Conservation (phyloP, 2,888 invertebrate genomes). For the Caenorhabditis sp. region DNA sequence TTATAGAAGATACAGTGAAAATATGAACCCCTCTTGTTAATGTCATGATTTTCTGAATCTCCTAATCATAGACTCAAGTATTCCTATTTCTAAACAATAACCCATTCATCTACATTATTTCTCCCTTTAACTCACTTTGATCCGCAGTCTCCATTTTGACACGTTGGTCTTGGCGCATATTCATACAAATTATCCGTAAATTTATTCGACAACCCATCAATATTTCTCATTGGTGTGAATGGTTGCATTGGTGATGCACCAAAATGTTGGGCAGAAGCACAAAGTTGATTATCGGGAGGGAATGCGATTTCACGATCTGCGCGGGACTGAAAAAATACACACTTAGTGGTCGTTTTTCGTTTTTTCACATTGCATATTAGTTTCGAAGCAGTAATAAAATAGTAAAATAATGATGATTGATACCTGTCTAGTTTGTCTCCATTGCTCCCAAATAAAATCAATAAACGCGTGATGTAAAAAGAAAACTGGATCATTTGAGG, state of each 20-base stretch:
- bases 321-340: constrained; percentile 16
- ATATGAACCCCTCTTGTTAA: too few relatives aligned
- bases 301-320: constrained; percentile 49
- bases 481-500: constrained; percentile 71
- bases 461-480: constrained; percentile 71
- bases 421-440: background rate
- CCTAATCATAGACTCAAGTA: too few relatives aligned
- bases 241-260: constrained; percentile 49
- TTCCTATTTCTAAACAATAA: too few relatives aligned
- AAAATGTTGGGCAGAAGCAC: constrained; percentile 60
- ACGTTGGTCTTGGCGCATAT: constrained; percentile 63
- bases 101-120: too few relatives aligned
- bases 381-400: background rate
- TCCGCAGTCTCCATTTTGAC: constrained; percentile 47
- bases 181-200: constrained; percentile 66
- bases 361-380: too few relatives aligned
- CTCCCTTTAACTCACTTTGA: constrained; percentile 30
- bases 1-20: too few relatives aligned
- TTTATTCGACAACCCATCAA: constrained; percentile 63
- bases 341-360: too few relatives aligned
- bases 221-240: constrained; percentile 54
- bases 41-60: too few relatives aligned
- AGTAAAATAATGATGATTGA: background rate
- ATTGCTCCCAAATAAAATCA: constrained; percentile 56
- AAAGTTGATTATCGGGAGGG: constrained; percentile 58